These are phyloP conservation scores for Bombus balteatus DNA, from an alignment of 1,140 invertebrate species.

Conservation along the genomic window DNA sequence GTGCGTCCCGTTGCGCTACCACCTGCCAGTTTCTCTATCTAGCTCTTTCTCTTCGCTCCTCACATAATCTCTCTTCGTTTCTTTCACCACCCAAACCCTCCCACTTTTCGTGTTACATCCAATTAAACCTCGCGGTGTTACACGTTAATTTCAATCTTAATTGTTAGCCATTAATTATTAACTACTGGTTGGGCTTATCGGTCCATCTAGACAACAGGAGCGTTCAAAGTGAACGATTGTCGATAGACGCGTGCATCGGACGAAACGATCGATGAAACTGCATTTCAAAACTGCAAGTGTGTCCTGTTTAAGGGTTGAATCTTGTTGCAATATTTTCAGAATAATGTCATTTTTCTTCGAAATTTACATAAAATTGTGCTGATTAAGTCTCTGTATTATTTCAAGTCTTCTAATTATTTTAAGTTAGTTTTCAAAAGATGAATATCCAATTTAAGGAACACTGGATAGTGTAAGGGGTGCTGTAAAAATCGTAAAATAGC, in stretches of 20 bases:
- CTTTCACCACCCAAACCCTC: neutral
- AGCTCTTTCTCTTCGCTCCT: neutral
- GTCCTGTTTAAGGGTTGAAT: neutral
- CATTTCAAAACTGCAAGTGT: slow-evolving; percentile 7
- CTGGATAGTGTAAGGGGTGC: no score
- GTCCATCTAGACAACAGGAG: slow-evolving; percentile 25
- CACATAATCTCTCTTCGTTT: neutral
- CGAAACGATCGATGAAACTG: neutral
- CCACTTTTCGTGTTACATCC: slow-evolving; percentile 30
- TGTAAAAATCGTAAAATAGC: no score
- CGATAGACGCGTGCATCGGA: neutral
- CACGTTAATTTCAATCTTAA: slow-evolving; percentile 77
- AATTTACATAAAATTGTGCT: neutral
- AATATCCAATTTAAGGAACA: no score
- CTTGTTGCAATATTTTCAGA: no score
- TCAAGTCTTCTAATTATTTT: no score
- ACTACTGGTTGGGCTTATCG: slow-evolving; percentile 49
- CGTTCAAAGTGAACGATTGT: neutral
- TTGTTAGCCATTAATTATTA: slow-evolving; percentile 76
- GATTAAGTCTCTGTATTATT: no score
- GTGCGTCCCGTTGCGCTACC: slow-evolving; percentile 25
- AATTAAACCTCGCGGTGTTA: slow-evolving; percentile 74
- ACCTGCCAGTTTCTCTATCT: slow-evolving; percentile 22
- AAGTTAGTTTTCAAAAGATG: no score
- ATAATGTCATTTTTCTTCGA: no score